Conservation (phyloP, 2,888 invertebrate genomes). For the Unio pictorum region DNA sequence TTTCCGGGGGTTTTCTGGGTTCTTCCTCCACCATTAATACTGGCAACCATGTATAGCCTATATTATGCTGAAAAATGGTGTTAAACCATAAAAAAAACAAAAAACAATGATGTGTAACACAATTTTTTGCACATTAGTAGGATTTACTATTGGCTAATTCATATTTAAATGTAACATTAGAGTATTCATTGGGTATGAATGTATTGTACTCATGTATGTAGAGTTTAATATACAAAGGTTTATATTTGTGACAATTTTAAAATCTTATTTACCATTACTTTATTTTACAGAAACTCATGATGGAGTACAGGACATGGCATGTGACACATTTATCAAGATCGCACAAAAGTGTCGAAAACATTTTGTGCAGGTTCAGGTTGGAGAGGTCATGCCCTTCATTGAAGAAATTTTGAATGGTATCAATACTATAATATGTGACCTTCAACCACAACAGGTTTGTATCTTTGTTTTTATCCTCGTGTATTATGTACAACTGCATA, state of each 20-base stretch:
- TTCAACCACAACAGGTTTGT: slow-evolving; percentile 94
- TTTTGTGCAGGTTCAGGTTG: slow-evolving; percentile 95
- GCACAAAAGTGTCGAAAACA: slow-evolving; percentile 97
- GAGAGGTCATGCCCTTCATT: slow-evolving; percentile 97
- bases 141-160: too few species aligned
- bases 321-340: slow-evolving; percentile 99
- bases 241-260: neutral
- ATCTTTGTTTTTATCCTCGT: neutral
- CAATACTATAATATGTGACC: slow-evolving; percentile 98
- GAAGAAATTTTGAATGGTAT: slow-evolving; percentile 97
- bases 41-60: too few species aligned
- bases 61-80: too few species aligned
- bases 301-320: slow-evolving; percentile 99
- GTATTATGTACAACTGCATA: too few species aligned
- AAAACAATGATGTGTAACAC: too few species aligned
- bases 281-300: slow-evolving; percentile 90
- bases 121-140: too few species aligned
- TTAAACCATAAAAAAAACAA: too few species aligned
- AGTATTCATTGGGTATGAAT: too few species aligned
- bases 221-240: neutral
- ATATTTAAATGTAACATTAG: too few species aligned
- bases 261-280: slow-evolving; percentile 4
- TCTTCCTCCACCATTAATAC: too few species aligned
- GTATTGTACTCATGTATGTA: too few species aligned
- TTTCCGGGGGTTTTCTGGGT: too few species aligned